A percentile compares a stretch with the other conserved stretches of the same genome.
phyloP scores from a whole-genome alignment of 2,113 vertebrate genomes.

The Colinus virginianus region DNA sequence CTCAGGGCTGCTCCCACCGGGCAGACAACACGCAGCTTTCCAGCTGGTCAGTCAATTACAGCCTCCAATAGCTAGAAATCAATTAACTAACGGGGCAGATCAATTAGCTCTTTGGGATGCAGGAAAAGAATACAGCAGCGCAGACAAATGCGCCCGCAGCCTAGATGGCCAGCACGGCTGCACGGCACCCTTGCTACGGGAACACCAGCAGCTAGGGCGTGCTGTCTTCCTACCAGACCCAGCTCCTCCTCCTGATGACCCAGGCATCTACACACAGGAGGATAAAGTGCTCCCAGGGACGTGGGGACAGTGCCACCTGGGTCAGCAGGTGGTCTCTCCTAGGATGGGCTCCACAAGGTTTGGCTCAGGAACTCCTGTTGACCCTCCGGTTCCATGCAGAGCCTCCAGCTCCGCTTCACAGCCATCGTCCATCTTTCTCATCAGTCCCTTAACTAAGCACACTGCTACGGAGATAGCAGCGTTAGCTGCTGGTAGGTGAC shows the following conservation, averaged over 20 bases:
- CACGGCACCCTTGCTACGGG: accelerated
- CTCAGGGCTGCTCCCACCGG: not conserved
- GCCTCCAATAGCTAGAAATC: not conserved
- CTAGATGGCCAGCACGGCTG: accelerated
- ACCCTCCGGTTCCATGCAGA: not conserved
- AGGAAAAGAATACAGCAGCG: not conserved
- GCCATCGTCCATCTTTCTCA: not conserved
- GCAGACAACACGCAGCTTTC: not conserved
- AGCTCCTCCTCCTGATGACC: not conserved
- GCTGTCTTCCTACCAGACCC: not conserved
- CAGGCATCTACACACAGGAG: not conserved
- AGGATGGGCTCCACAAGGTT: not conserved
- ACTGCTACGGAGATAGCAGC: no score
- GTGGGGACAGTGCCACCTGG: not conserved
- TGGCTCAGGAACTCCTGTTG: not conserved
- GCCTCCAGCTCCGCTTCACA: not conserved
- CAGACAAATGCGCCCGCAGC: not conserved
- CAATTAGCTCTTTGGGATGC: not conserved
- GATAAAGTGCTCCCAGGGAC: not conserved
- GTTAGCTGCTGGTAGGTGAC: no score
- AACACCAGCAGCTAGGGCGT: not conserved
- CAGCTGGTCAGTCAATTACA: not conserved
- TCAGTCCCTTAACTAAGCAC: no score
- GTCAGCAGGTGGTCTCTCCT: not conserved
- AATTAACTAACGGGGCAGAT: not conserved